Percentiles rank a stretch among this genome's conserved stretches.
Conservation (phyloP, 2,888 invertebrate genomes). For the Cephonodes hylas region DNA sequence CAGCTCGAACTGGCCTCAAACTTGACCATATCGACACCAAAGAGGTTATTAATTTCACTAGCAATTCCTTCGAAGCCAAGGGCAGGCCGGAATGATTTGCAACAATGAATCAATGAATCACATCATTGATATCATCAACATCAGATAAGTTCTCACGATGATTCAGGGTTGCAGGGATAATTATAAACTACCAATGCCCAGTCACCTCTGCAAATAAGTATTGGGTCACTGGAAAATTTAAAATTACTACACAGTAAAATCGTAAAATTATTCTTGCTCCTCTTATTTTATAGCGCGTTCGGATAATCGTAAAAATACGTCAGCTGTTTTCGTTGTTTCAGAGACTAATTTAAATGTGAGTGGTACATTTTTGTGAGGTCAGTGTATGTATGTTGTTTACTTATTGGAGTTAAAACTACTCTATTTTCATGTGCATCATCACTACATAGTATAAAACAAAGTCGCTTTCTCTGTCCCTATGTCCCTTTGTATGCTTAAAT, state of each 20-base stretch:
- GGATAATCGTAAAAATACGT: background rate
- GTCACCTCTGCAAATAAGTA: constrained; percentile 1
- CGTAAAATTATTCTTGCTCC: constrained; percentile 4
- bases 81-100: background rate
- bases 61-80: background rate
- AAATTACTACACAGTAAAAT: background rate
- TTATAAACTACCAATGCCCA: background rate
- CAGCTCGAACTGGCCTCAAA: too few relatives aligned
- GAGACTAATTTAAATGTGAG: background rate
- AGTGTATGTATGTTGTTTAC: too few relatives aligned
- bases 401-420: too few relatives aligned
- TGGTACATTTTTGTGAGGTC: too few relatives aligned
- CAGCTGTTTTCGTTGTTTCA: background rate
- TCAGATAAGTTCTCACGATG: constrained; percentile 18
- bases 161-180: constrained; percentile 7
- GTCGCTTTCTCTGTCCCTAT: too few relatives aligned
- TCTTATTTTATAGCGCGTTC: constrained; percentile 5
- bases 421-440: too few relatives aligned
- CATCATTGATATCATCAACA: constrained; percentile 6
- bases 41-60: background rate
- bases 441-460: too few relatives aligned
- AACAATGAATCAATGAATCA: background rate
- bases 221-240: constrained; percentile 7
- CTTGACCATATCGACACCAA: too few relatives aligned
- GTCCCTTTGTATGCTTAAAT: too few relatives aligned